Evolutionary conservation across 2,113 vertebrate genomes (phyloP), one percentile per base, ranked within the genome.

Genomic region (Cebidichthys violaceus): DNA sequence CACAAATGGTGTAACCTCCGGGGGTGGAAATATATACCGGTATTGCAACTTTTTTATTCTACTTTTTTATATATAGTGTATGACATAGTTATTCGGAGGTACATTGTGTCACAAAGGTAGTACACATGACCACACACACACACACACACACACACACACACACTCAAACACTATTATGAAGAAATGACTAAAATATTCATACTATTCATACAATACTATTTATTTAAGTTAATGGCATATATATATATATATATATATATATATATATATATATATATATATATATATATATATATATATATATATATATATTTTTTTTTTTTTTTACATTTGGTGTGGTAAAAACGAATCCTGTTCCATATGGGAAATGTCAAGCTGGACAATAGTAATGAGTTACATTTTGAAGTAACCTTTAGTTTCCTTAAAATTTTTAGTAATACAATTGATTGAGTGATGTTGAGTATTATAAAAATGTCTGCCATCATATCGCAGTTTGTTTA

Each of bases 1-100:
- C 72, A 76, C 73, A 71, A 82, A 64, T 84, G 67, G 85, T 81
- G 50, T 69, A 71, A 82, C 45, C 50, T 77, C 75, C 52, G 74
- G 54, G 50, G 78, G 8, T 81, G 85, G 55, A 83, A 82, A 80
- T 84, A 73, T 64, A 80, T 60, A 45, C 24, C 17, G 9, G 15
- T 20, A 82, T 45, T 75, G 14, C 14, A 41, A 33, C 43, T 35
- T 39, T 70, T 72, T 76, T 31, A 52, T 70, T 37, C n/a, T 47
- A n/a, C n/a, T n/a, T n/a, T n/a, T n/a, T n/a, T n/a, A n/a, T n/a
- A 37, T 37, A n/a, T 15, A 52, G 35, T 45, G 39, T 66, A 18
- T 77, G 11, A 20, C 79, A n/a, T n/a, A 79, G 50, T 17, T 33
- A 18, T 45, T 33, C 17, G 29, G 29, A 67, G 75, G 31, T 27